Base-by-base conservation (phyloP, 2,888 invertebrate species). In the Agonum fuliginosum region DNA sequence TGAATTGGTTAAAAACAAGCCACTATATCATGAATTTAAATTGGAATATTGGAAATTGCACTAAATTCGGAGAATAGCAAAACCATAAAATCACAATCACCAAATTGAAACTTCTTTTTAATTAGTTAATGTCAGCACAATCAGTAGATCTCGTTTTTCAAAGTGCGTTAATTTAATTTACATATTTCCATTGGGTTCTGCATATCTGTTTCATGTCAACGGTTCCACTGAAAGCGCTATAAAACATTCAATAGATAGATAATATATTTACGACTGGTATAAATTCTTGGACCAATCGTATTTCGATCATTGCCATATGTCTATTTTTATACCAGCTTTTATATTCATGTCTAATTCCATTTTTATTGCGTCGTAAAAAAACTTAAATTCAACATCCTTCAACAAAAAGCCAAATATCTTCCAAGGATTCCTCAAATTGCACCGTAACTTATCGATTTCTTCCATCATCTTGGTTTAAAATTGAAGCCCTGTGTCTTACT, bases 251-350 rank as follows among this genome's bases (percentile, higher is more conserved):
- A 73, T 73, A 41, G 73, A 73, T 41, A 73, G 73, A 73, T 73
- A 73, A 73, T 73, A 73, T 37, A 73, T 73, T 73, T 73, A 73
- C 41, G 73, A 73, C 14, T 41, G 14, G 41, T 73, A 73, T 51
- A 30, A 37, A 41, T 30, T 51, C 58, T 34, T 37, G 20, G 51
- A 41, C 37, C 58, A 58, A 73, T 73, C 58, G 58, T 54, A 58
- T 58, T 37, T 73, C 73, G 46, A 70, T 70, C 73, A 73, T 73
- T 73, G 58, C 73, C 73, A 73, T 73, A 73, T 58, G 73, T 37
- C 73, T 73, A 73, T 73, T 73, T 73, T 58, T 73, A 73, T 73
- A 34, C 22, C 58, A 3, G 12, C 41, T 58, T 73, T 73, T 58
- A 73, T 73, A 58, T 54, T 58, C 73, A 73, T 51, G 73, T 54